phyloP scores from a whole-genome alignment of 2,797 vertebrate genomes.

The Poecilia wingei region DNA sequence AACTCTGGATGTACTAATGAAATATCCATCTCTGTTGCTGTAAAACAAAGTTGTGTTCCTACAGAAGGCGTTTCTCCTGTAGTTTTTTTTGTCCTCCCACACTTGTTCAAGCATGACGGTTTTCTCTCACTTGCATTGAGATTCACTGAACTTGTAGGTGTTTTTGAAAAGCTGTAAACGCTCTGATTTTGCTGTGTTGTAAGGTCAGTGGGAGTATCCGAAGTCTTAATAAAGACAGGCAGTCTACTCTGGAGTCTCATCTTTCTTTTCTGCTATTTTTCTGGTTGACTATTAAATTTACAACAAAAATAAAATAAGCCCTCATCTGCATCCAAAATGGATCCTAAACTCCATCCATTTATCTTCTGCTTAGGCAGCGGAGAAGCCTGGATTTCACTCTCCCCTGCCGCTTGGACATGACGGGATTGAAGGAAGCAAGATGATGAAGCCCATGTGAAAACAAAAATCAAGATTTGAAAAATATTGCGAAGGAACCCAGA shows the following conservation, averaged over 20 bases:
- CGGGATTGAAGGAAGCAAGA: not conserved
- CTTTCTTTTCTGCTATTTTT: constrained; percentile 11
- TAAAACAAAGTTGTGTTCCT: constrained; percentile 26
- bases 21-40: constrained; percentile 16
- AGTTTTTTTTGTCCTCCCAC: constrained; percentile 5
- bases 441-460: not conserved
- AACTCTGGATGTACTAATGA: constrained; percentile 52
- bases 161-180: constrained; percentile 64
- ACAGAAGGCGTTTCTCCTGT: constrained; percentile 29
- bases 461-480: not conserved
- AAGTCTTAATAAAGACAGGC: constrained; percentile 77
- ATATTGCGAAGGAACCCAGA: not conserved
- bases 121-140: constrained; percentile 48
- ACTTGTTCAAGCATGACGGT: constrained; percentile 57
- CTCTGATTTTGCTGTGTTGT: constrained; percentile 72
- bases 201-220: constrained; percentile 58
- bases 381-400: not conserved
- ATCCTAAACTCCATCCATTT: not conserved
- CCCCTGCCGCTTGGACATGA: not conserved
- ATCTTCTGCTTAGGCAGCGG: not conserved
- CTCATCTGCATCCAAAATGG: not conserved
- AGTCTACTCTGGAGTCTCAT: constrained; percentile 55
- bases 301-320: not conserved
- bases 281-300: not conserved
- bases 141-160: constrained; percentile 49